Evolutionary conservation across 2,888 invertebrate genomes (phyloP), one percentile per base, ranked within the genome.

Genomic region (Carcina quercana): DNA sequence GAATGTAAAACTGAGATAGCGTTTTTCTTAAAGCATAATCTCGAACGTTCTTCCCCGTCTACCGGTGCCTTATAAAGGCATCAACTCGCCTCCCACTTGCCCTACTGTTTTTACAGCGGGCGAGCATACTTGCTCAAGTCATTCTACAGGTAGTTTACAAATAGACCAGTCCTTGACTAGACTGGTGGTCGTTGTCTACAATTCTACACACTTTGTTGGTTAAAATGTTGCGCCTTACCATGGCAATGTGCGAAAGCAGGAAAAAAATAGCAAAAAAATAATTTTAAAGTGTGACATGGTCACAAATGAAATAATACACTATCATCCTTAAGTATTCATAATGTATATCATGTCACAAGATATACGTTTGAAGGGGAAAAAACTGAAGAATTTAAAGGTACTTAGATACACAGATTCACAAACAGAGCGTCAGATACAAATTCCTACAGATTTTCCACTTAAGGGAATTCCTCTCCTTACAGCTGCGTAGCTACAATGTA

Each of bases 11-110:
- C 20, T 10, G 13, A 25, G 25, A 15, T 13, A 8, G 11, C 8
- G 10, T 3, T 28, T 20, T 19, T 20, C 13, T 8, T 19, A 28
- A 19, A 28, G 20, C 20, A 3, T 25, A 22, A 31, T 41, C 41
- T 41, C 32, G 41, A 41, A 36, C 38, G 30, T 41, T 41, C 41
- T 41, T 39, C 39, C 36, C 40, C 36, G 34, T 34, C 17, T 26
- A 10, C 8, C 20, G 19, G 8, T 28, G 25, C 19, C 25, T 26
- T 26, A 15, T 25, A 26, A 5, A 26, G 26, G 14, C 24, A 12
- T 11, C 17, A 5, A 17, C 5, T 17, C 5, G 17, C 5, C 17
- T 17, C 17, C 5, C n/a, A 17, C 17, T 17, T 5, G 17, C 17
- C 5, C 7, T 17, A 17, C 7, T 5, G 7, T 5, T 17, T 5